Evolutionary conservation across 1,140 invertebrate genomes (phyloP), one percentile per base, ranked within the genome.

Genomic region (Lutraria rhynchaena): DNA sequence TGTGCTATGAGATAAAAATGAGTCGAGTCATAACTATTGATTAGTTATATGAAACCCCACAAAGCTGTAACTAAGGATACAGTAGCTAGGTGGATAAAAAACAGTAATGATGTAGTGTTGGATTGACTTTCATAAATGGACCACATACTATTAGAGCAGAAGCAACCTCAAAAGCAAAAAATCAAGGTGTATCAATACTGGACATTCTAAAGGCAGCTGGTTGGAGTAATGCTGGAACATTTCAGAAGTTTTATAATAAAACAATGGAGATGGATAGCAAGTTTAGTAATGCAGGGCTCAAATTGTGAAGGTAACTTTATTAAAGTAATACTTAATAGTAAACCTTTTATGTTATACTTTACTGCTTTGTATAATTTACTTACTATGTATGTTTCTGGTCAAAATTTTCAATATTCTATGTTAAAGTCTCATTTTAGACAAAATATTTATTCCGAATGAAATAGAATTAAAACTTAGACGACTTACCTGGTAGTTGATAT

Each of bases 201-300:
- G 67, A 70, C 3, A 57, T 84, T 55, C 57, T 85, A 58, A 46
- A 80, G 22, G 35, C 22, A 49, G 73, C 80, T n/a, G 83, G 77
- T 9, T 83, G 84, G 81, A 51, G 22, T 24, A 57, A 41, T 22
- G 37, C 33, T 27, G 17, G 41, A 15, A 85, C 65, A 13, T 83
- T 83, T 76, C 24, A 33, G 27, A 71, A 74, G 65, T 85, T 75
- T 76, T 85, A 83, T 60, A 51, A 75, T 7, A 61, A 63, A 29
- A 19, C 44, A 29, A 37, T 69, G 24, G 27, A 29, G 27, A 44
- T 17, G 44, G 53, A 13, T 31, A 49, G 24, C 19, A 17, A 15
- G 3, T 29, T 71, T 53, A n/a, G 11, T 53, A 19, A n/a, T 17
- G 31, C 46, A 31, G 46, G 29, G 19, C 46, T 71, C 31, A 13